Percentiles rank a stretch among this genome's conserved stretches.
Evolutionary conservation across 2,113 vertebrate species (phyloP).

Genomic region (Dipodomys stephensi): DNA sequence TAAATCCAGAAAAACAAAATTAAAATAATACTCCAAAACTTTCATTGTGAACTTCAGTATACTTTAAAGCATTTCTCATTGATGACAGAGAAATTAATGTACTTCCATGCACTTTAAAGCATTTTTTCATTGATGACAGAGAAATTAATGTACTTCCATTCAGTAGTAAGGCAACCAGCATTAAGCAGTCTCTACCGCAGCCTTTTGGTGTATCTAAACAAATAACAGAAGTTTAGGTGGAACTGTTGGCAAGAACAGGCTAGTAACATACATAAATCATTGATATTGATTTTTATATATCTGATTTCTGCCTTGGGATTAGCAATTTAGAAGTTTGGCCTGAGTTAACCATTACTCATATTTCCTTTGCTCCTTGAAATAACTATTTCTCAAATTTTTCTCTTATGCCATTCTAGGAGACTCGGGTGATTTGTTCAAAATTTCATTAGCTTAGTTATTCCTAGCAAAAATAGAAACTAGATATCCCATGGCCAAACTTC

Average conservation of each 20-base stretch:
- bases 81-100: background rate
- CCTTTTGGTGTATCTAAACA: background rate
- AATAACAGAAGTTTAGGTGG: background rate
- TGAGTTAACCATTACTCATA: background rate
- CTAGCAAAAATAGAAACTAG: background rate
- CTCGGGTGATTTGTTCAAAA: background rate
- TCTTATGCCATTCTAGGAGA: fast-evolving
- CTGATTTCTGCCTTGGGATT: constrained; percentile 30
- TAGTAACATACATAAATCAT: background rate
- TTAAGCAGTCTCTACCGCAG: background rate
- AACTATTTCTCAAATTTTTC: background rate
- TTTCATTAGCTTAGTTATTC: background rate
- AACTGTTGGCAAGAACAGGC: background rate
- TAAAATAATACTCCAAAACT: background rate
- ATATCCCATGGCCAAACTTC: background rate
- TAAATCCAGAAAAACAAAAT: background rate
- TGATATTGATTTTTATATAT: constrained; percentile 28
- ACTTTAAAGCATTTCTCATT: background rate
- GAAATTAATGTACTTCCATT: background rate
- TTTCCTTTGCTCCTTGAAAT: background rate
- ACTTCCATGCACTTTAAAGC: background rate
- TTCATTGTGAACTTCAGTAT: background rate
- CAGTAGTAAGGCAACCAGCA: background rate
- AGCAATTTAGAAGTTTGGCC: background rate
- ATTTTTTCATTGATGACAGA: background rate